A percentile compares a stretch with the other conserved stretches of the same genome.
Evolutionary conservation across 2,888 invertebrate genomes (phyloP).

Genomic region (Mythimna albipuncta): DNA sequence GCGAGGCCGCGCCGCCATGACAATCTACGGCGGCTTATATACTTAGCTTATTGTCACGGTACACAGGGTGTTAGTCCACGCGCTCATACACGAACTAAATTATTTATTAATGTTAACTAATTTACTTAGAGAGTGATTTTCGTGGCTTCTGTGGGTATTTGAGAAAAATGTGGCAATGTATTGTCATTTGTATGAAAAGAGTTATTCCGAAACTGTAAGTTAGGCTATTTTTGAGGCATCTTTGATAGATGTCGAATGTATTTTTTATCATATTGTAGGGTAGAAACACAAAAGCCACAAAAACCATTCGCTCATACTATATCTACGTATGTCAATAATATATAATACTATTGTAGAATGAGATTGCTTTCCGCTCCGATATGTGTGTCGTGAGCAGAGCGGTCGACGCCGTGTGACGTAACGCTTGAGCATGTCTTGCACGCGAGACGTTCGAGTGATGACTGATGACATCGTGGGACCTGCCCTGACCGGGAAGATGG

Average conservation of each 20-base stretch:
- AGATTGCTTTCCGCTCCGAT: slow-evolving; percentile 88
- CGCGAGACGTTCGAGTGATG: slow-evolving; percentile 11
- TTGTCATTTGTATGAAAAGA: background rate
- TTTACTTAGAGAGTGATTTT: slow-evolving; percentile 41
- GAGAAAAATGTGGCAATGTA: background rate
- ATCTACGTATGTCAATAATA: slow-evolving; percentile 78
- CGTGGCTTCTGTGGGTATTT: slow-evolving; percentile 38
- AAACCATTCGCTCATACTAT: slow-evolving; percentile 58
- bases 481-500: slow-evolving; percentile 20
- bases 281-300: slow-evolving; percentile 47
- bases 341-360: slow-evolving; percentile 77
- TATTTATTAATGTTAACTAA: slow-evolving; percentile 64
- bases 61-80: slow-evolving; percentile 87
- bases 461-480: slow-evolving; percentile 29
- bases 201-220: background rate
- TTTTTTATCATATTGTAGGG: background rate
- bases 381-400: slow-evolving; percentile 83
- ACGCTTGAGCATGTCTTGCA: slow-evolving; percentile 27
- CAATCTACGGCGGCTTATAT: slow-evolving; percentile 81
- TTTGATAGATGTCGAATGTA: background rate
- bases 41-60: slow-evolving; percentile 88
- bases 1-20: slow-evolving; percentile 67
- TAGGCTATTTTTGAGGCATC: background rate
- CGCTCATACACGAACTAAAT: slow-evolving; percentile 79
- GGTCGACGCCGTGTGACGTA: slow-evolving; percentile 77